These are phyloP conservation scores for Clarias laeviceps DNA, from an alignment of 2,797 vertebrate species.

Conservation along the genomic window DNA sequence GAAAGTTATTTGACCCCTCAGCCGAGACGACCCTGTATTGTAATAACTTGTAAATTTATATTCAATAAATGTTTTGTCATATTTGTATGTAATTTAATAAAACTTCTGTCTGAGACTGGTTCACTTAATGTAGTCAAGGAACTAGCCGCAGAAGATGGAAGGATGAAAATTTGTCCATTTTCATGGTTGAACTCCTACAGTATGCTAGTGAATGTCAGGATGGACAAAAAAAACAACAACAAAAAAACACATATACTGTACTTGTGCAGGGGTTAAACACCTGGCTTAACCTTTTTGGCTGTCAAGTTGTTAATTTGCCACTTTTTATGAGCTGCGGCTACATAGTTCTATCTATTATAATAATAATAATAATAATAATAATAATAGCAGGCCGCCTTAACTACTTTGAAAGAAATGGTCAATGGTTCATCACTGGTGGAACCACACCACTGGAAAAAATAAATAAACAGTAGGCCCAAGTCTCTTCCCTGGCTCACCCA, in stretches of 20 bases:
- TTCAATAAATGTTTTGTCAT: not conserved
- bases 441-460: constrained; percentile 70
- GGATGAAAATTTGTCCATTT: not conserved
- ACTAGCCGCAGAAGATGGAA: not conserved
- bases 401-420: constrained; percentile 68
- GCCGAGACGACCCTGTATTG: not conserved
- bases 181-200: not conserved
- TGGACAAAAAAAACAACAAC: not conserved
- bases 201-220: not conserved
- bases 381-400: not conserved
- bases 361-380: no score
- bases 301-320: not conserved
- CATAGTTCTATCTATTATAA: no score
- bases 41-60: not conserved
- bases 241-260: not conserved
- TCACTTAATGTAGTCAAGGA: not conserved
- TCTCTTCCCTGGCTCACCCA: constrained; percentile 72
- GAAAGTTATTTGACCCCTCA: not conserved
- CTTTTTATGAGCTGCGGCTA: not conserved
- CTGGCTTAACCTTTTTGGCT: not conserved
- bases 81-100: not conserved
- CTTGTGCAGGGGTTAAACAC: not conserved
- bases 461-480: constrained; percentile 77
- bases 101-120: not conserved
- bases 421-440: constrained; percentile 64